Conservation (phyloP, 2,113 vertebrate species). For the Ellobius talpinus region DNA sequence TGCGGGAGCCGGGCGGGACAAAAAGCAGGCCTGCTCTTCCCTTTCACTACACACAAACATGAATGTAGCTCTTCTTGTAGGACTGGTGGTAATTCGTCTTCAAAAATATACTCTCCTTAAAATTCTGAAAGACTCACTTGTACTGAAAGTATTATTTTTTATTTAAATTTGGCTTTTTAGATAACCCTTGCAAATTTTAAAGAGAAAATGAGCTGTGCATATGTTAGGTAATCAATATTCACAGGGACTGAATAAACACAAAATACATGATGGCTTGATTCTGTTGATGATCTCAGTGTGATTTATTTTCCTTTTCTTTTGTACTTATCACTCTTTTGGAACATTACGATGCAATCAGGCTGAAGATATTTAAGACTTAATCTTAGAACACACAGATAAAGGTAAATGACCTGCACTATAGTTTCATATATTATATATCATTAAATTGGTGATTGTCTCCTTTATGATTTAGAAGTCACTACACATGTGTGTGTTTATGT, state of each 20-base stretch:
- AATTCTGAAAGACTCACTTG: conserved; percentile 13
- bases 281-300: background rate
- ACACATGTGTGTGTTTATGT: background rate
- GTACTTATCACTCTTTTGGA: background rate
- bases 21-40: no score
- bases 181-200: conserved; percentile 34
- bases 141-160: background rate
- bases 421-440: background rate
- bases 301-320: background rate
- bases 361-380: background rate
- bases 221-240: background rate
- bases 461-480: background rate
- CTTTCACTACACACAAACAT: no score
- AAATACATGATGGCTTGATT: background rate
- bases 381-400: background rate
- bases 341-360: background rate
- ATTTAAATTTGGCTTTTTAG: background rate
- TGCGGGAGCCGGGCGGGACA: no score
- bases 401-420: background rate
- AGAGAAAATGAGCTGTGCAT: background rate
- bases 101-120: background rate
- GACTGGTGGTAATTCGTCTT: background rate
- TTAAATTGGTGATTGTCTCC: background rate
- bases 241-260: background rate
- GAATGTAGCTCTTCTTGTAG: background rate